Conservation (phyloP, 2,113 vertebrate genomes). For the Lates calcarifer region DNA sequence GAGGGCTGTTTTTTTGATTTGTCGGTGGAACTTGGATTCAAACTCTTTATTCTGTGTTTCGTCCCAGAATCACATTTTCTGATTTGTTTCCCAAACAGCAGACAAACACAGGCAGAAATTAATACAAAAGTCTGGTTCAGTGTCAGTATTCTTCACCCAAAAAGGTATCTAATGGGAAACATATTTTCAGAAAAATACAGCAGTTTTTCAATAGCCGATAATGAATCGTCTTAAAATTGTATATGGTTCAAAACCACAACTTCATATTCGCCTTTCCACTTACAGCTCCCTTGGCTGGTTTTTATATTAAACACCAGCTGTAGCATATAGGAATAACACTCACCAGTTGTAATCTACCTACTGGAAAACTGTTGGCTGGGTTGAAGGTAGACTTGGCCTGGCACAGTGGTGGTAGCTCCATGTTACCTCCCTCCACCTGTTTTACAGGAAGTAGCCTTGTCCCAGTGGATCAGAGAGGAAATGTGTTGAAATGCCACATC, state of each 20-base stretch:
- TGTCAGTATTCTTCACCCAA: not conserved
- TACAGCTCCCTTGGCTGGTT: slow-evolving; percentile 50
- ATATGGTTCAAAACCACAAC: slow-evolving; percentile 69
- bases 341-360: slow-evolving; percentile 46
- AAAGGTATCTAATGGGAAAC: slow-evolving; percentile 21
- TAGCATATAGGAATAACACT: slow-evolving; percentile 52
- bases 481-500: slow-evolving; percentile 75
- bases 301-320: slow-evolving; percentile 50
- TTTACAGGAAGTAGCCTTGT: slow-evolving; percentile 74
- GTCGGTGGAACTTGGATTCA: slow-evolving; percentile 8
- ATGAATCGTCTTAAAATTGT: slow-evolving; percentile 62
- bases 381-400: slow-evolving; percentile 43
- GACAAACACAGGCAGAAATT: slow-evolving; percentile 2
- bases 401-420: slow-evolving; percentile 39
- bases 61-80: slow-evolving; percentile 8
- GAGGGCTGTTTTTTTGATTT: slow-evolving; percentile 13
- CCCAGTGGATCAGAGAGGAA: slow-evolving; percentile 71
- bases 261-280: slow-evolving; percentile 49
- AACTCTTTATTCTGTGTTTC: not conserved
- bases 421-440: slow-evolving; percentile 73
- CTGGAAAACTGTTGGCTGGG: slow-evolving; percentile 59
- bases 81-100: slow-evolving; percentile 26
- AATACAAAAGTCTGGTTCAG: slow-evolving; percentile 14
- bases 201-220: slow-evolving; percentile 59
- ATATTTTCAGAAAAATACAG: slow-evolving; percentile 17